Conservation (phyloP, 2,797 vertebrate genomes). For the Alectoris magna region DNA sequence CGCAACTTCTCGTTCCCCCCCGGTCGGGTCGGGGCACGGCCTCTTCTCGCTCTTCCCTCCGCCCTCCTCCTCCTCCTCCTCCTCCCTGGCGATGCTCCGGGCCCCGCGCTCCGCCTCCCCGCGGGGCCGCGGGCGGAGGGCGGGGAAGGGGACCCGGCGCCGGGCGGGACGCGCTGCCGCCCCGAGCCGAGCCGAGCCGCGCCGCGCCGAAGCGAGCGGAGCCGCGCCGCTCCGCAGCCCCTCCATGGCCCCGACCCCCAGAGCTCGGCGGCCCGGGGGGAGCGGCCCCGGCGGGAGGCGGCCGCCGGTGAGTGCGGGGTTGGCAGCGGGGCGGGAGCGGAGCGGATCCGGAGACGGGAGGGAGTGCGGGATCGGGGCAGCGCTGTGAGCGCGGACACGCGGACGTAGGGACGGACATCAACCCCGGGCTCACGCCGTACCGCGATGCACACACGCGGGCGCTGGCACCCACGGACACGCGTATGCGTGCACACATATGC, state of each 20-base stretch:
- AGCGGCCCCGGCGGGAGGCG: not conserved
- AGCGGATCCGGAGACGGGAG: not conserved
- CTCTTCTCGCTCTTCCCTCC: not conserved
- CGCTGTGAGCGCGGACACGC: not conserved
- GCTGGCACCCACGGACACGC: not conserved
- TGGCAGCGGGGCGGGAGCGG: not conserved
- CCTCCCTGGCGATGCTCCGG: not conserved
- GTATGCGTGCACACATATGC: not conserved
- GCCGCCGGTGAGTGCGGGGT: not conserved
- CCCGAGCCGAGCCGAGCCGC: not conserved
- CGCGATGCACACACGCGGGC: not conserved
- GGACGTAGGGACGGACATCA: not conserved
- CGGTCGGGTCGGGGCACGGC: not conserved
- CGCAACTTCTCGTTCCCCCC: not conserved
- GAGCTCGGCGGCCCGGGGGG: not conserved
- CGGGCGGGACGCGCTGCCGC: not conserved
- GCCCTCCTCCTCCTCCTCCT: too few species aligned
- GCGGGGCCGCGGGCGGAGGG: not conserved
- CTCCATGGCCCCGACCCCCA: constrained; percentile 32
- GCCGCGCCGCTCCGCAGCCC: not conserved
- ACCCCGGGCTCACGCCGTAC: not conserved
- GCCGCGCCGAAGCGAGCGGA: not conserved
- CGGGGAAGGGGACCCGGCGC: not conserved
- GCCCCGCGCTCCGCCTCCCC: not conserved
- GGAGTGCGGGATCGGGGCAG: not conserved